Evolutionary conservation across 2,113 vertebrate species (phyloP).

Genomic region (Chamaea fasciata): DNA sequence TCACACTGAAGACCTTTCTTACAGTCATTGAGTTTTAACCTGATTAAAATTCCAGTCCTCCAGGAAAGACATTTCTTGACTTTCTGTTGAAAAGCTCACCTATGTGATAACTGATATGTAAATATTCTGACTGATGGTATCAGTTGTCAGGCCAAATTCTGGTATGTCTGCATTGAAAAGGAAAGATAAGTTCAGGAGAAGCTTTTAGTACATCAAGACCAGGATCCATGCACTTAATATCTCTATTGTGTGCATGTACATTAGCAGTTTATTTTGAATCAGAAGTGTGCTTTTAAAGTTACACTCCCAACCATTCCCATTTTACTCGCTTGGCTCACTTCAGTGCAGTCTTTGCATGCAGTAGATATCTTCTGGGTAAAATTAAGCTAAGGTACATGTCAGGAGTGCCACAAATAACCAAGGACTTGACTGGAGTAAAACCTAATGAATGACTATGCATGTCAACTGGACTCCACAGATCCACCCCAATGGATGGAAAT

Average conservation of each 20-base stretch:
- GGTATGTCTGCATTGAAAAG: background rate
- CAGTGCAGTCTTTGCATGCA: background rate
- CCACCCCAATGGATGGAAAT: background rate
- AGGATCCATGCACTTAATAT: background rate
- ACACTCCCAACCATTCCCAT: rapidly evolving
- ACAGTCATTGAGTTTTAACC: background rate
- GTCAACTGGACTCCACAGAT: background rate
- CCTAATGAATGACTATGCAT: background rate
- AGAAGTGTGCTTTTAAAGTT: background rate
- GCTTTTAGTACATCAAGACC: background rate
- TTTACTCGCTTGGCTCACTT: background rate
- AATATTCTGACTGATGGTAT: background rate
- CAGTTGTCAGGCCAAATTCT: background rate
- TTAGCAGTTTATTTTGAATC: background rate
- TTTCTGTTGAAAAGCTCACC: background rate
- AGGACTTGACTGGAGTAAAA: background rate
- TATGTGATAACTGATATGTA: background rate
- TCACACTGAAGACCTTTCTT: background rate
- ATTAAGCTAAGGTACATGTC: background rate
- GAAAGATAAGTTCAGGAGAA: background rate
- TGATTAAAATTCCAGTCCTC: background rate
- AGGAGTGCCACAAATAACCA: background rate
- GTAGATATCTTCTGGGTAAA: background rate
- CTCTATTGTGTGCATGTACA: background rate
- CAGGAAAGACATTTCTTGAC: background rate